These are phyloP conservation scores for Euzetes globulus DNA, from an alignment of 2,888 invertebrate species.

Conservation along the genomic window DNA sequence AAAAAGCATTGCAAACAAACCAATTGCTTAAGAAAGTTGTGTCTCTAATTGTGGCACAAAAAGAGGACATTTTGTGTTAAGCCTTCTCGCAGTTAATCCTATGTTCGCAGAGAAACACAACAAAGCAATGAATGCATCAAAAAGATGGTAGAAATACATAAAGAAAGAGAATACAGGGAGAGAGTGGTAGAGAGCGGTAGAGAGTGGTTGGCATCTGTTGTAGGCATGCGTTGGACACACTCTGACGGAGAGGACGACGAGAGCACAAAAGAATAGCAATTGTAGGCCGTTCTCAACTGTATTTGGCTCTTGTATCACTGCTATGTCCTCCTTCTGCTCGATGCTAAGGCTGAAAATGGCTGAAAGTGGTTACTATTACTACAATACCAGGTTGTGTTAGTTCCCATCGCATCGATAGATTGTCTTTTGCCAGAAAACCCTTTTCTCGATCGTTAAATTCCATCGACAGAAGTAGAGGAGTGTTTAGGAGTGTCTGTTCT, in stretches of 20 bases:
- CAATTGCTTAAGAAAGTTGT: not conserved
- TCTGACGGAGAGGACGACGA: not conserved
- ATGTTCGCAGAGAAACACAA: not conserved
- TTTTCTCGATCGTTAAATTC: conserved; percentile 35
- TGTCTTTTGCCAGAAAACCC: conserved; percentile 26
- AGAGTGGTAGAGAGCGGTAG: not conserved
- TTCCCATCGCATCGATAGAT: conserved; percentile 26
- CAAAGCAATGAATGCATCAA: conserved; percentile 18
- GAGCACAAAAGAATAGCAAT: not conserved
- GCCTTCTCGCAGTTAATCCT: too few species aligned
- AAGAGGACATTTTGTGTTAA: conserved; percentile 24
- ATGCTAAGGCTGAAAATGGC: not conserved
- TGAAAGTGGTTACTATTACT: not conserved
- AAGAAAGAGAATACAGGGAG: conserved; percentile 2
- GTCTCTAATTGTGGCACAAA: not conserved
- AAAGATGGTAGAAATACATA: conserved; percentile 19
- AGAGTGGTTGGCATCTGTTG: not conserved
- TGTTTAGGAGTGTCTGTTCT: conserved; percentile 25
- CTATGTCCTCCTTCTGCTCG: not conserved
- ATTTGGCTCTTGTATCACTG: not conserved
- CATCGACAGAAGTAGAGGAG: conserved; percentile 35
- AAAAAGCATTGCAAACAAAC: not conserved
- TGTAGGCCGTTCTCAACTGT: conserved; percentile 21
- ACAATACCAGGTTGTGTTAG: conserved; percentile 24
- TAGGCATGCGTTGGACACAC: conserved; percentile 1